These are phyloP conservation scores for Lasioglossum marginatum DNA, from an alignment of 2,888 invertebrate species.

Conservation along the genomic window DNA sequence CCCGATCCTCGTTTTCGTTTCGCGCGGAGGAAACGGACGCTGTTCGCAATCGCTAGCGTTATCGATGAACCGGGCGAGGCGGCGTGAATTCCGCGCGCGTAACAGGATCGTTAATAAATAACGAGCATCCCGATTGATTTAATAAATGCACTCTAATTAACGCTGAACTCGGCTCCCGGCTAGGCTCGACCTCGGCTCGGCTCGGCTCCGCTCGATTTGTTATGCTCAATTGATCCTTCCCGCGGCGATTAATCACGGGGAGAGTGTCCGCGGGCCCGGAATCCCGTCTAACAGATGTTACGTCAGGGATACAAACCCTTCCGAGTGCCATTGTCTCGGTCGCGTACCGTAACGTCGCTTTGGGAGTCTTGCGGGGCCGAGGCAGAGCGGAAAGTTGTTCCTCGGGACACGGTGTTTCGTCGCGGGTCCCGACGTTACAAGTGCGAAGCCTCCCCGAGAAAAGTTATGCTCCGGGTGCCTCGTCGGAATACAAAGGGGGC, in stretches of 20 bases:
- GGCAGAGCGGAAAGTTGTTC: constrained; percentile 59
- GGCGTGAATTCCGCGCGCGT: constrained; percentile 13
- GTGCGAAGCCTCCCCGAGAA: constrained; percentile 67
- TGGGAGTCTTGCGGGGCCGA: constrained; percentile 48
- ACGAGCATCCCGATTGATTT: constrained; percentile 46
- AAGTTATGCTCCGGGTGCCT: constrained; percentile 71
- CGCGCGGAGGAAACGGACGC: constrained; percentile 21
- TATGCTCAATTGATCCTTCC: constrained; percentile 28
- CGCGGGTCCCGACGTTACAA: constrained; percentile 61
- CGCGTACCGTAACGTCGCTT: constrained; percentile 39
- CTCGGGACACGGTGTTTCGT: constrained; percentile 64
- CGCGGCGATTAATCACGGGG: constrained; percentile 53
- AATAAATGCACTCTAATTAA: constrained; percentile 53
- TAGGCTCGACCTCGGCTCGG: neutral
- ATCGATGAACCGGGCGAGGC: constrained; percentile 45
- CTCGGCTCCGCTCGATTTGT: constrained; percentile 29
- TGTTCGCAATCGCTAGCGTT: constrained; percentile 29
- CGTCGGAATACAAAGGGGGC: constrained; percentile 71
- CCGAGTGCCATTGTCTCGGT: constrained; percentile 52
- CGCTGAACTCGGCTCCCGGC: neutral
- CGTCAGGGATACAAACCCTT: constrained; percentile 45
- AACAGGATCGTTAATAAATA: constrained; percentile 45
- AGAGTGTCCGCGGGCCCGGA: constrained; percentile 32
- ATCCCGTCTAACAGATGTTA: constrained; percentile 59
- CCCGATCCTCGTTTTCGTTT: constrained; percentile 8